Evolutionary conservation across 2,888 invertebrate species (phyloP).

Genomic region (Conchocele bisecta): DNA sequence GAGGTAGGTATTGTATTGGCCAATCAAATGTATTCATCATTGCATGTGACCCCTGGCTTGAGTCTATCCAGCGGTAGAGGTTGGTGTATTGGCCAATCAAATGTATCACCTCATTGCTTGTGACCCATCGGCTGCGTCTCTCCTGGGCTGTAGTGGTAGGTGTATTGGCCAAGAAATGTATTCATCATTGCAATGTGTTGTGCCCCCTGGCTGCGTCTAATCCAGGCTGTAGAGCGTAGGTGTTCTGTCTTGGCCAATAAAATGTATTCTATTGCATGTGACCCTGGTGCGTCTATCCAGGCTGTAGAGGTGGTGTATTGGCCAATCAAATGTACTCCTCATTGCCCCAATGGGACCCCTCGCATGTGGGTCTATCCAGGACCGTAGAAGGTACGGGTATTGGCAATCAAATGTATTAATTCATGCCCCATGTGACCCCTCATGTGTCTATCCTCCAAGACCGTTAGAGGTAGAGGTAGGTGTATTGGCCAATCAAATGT

Average conservation of each 20-base stretch:
- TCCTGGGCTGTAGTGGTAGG: too few relatives aligned
- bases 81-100: neutral
- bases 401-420: constrained; percentile 91
- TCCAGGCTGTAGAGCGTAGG: too few relatives aligned
- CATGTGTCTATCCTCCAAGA: constrained; percentile 90
- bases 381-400: constrained; percentile 91
- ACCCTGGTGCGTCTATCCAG: too few relatives aligned
- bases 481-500: neutral
- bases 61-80: neutral
- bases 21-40: neutral
- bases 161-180: too few relatives aligned
- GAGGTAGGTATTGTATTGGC: constrained; percentile 83
- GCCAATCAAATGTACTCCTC: neutral
- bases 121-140: too few relatives aligned
- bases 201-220: too few relatives aligned
- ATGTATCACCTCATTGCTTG: too few relatives aligned
- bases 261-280: too few relatives aligned
- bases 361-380: constrained; percentile 85
- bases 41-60: neutral
- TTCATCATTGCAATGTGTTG: too few relatives aligned
- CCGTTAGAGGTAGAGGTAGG: constrained; percentile 85
- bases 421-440: constrained; percentile 91
- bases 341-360: too few relatives aligned
- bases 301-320: constrained; percentile 81
- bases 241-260: too few relatives aligned